phyloP scores from a whole-genome alignment of 2,797 vertebrate genomes.

The Gobio occitaniae region DNA sequence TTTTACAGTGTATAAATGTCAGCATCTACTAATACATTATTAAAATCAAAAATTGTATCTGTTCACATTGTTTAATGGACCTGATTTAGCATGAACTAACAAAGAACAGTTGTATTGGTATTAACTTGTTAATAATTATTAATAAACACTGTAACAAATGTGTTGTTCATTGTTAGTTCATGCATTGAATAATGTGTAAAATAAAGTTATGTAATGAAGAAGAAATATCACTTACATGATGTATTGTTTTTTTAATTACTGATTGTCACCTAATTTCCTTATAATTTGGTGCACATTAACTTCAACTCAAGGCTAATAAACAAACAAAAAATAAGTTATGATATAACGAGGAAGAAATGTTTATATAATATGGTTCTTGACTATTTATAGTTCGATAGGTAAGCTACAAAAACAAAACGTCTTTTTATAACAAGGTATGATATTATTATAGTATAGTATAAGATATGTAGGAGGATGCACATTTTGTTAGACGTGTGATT shows the following conservation, averaged over 20 bases:
- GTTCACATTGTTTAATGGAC: background rate
- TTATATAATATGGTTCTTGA: background rate
- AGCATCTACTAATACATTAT: background rate
- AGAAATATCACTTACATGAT: background rate
- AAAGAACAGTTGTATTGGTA: background rate
- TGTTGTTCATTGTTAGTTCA: background rate
- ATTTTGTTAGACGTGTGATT: background rate
- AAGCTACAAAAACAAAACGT: background rate
- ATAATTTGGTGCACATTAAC: background rate
- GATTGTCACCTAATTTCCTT: background rate
- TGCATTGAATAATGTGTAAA: background rate
- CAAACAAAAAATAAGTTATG: background rate
- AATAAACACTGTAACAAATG: background rate
- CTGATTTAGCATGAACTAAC: background rate
- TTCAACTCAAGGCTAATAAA: background rate
- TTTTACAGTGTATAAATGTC: background rate
- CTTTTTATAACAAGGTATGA: background rate
- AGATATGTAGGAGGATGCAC: background rate
- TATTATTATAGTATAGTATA: background rate
- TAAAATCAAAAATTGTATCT: background rate
- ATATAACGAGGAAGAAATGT: background rate
- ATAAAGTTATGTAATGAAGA: background rate
- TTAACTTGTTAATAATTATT: background rate
- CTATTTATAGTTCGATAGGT: background rate
- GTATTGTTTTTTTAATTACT: background rate